Conservation (phyloP, 2,113 vertebrate species). For the Neolamprologus toae region DNA sequence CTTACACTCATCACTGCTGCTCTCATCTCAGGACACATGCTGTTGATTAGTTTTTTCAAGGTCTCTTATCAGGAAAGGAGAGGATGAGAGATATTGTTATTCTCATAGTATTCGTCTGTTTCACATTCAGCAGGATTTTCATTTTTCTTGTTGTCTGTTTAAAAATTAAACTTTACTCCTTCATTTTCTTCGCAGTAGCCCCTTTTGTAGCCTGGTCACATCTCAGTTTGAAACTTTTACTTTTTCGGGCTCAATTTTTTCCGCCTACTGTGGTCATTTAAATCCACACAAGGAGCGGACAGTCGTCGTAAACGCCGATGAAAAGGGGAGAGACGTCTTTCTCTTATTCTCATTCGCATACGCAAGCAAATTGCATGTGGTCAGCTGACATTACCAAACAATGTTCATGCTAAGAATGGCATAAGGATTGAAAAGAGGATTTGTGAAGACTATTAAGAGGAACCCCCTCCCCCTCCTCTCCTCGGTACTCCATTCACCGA, state of each 20-base stretch:
- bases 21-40: not conserved
- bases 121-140: not conserved
- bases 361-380: not conserved
- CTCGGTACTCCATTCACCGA: not conserved
- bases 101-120: not conserved
- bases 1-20: not conserved
- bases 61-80: not conserved
- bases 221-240: not conserved
- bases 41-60: not conserved
- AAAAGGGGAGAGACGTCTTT: not conserved
- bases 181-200: not conserved
- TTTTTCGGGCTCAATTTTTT: not conserved
- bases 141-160: not conserved
- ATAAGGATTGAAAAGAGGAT: slow-evolving; percentile 59
- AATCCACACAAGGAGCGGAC: not conserved
- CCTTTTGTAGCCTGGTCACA: not conserved
- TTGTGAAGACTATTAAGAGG: slow-evolving; percentile 29
- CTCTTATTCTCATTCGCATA: not conserved
- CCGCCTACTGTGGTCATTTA: not conserved
- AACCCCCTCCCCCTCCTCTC: slow-evolving; percentile 11
- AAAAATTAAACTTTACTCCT: not conserved
- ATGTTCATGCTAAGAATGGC: slow-evolving; percentile 27
- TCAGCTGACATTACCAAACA: not conserved
- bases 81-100: not conserved
- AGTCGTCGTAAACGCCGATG: not conserved